Base-by-base conservation (phyloP, 2,797 vertebrate species). In the Thamnophis elegans region DNA sequence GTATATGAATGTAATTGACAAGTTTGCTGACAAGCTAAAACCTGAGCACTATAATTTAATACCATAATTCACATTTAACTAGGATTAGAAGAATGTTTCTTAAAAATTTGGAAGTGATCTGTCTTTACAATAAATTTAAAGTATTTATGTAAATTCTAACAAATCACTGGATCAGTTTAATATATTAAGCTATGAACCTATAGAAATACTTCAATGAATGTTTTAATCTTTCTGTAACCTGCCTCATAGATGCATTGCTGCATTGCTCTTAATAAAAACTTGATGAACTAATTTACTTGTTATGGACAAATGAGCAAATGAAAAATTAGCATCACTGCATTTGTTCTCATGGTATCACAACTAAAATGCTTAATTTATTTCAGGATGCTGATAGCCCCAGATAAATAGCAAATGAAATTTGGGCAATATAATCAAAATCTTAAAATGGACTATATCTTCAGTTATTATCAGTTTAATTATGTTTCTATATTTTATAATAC, bases 401-500 rank as follows among this genome's bases (percentile, higher is more conserved):
- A 92, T 32, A 95, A 94, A 92, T 47, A 94, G 88, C 13, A 95
- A 95, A 91, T 94, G 92, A 93, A 93, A 90, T 60, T 88, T 95
- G 93, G 91, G 95, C 13, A 94, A 93, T 96, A 94, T 92, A 93
- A 93, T 82, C 91, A 95, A 96, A 93, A 95, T 94, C 93, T 73
- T 95, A 20, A 0, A 0, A 90, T 91, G 86, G 89, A 92, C 95
- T 56, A 25, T 13, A 73, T 55, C 26, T 73, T 96, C 95, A 96
- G 93, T 97, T 95, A 96, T 96, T 96, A 95, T 94, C 94, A 96
- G 95, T 97, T 97, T 97, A 97, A 97, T 96, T 95, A 88, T 96
- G 32, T 96, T 96, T 90, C 56, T 89, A 91, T 95, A 96, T 97
- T 93, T 82, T 97, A 89, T 96, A 95, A 91, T 95, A 96, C 94